Evolutionary conservation across 2,113 vertebrate genomes (phyloP), one percentile per base, ranked within the genome.

Genomic region (Bufo gargarizans): DNA sequence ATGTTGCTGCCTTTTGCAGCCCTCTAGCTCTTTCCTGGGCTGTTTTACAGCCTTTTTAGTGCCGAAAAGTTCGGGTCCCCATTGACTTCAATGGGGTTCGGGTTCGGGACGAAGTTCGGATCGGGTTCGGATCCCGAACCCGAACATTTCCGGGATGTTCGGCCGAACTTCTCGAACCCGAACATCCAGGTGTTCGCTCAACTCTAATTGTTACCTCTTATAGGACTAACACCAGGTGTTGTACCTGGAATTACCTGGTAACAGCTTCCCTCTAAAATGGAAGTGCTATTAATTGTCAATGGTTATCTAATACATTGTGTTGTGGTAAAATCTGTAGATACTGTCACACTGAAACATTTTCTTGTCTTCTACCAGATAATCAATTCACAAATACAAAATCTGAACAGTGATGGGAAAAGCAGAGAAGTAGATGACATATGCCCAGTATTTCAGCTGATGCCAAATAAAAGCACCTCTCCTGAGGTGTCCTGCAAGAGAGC

Each of bases 391-490:
- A 4, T 19, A 17, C 20, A 6, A 65, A 33, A 33, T 67, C 47
- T n/a, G 16, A 19, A 10, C 11, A 61, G 17, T 7, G 5, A 45
- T 58, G 43, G 45, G 1, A 22, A 72, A 49, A 47, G 11, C 6
- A 67, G 12, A 43, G 19, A 58, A 6, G 53, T 65, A 17, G 59
- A 90, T 58, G 89, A 90, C 33, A 50, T 17, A 1, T 90, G 89
- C 10, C 89, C 87, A 59, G 49, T 86, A 20, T 90, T 90, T 59
- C 80, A 82, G 20, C 59, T 90, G 83, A 84, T 74, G 14, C 53
- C 87, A 16, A 49, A 82, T 33, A 7, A 59, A 59, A 88, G 65
- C 20, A 53, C 13, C 10, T 82, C 84, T 3, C 58, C 55, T 43
- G 63, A 69, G 17, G 58, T 76, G 3, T 72, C 87, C 11, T 90